Evolutionary conservation across 2,888 invertebrate genomes (phyloP).

Genomic region (Tinea pellionella): DNA sequence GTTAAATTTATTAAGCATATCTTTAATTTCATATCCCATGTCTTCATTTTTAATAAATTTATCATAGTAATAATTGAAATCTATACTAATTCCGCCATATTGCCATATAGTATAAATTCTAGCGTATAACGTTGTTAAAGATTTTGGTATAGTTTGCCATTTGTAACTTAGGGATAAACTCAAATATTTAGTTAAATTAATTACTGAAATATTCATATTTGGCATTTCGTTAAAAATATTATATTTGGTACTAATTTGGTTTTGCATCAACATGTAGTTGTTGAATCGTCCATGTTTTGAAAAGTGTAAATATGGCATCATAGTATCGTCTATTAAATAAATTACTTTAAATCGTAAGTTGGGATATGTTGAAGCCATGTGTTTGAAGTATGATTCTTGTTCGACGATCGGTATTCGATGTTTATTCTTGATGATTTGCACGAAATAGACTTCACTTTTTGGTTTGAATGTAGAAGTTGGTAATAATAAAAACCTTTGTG

Average conservation of each 20-base stretch:
- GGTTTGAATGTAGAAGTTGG: slow-evolving; percentile 27
- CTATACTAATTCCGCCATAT: slow-evolving; percentile 61
- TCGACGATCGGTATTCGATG: slow-evolving; percentile 28
- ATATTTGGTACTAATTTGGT: slow-evolving; percentile 27
- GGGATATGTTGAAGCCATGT: slow-evolving; percentile 40
- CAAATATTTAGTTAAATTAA: slow-evolving; percentile 51
- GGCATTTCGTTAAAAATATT: slow-evolving; percentile 40
- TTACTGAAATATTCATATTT: slow-evolving; percentile 51
- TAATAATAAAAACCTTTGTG: not conserved
- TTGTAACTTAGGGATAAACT: slow-evolving; percentile 54
- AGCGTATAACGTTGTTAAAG: slow-evolving; percentile 57
- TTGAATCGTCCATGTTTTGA: slow-evolving; percentile 22
- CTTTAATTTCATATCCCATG: not conserved
- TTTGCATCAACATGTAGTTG: slow-evolving; percentile 21
- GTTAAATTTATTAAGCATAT: not conserved
- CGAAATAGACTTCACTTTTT: slow-evolving; percentile 40
- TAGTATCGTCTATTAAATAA: slow-evolving; percentile 46
- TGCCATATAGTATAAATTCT: slow-evolving; percentile 66
- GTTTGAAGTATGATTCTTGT: slow-evolving; percentile 39
- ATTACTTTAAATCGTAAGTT: slow-evolving; percentile 36
- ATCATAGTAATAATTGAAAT: slow-evolving; percentile 32
- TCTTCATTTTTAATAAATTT: not conserved
- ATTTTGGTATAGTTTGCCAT: slow-evolving; percentile 55
- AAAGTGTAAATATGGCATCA: slow-evolving; percentile 23
- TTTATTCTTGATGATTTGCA: slow-evolving; percentile 37